Percentiles rank a stretch among this genome's conserved stretches.
phyloP scores from a whole-genome alignment of 2,113 vertebrate species.

The Edolisoma coerulescens region DNA sequence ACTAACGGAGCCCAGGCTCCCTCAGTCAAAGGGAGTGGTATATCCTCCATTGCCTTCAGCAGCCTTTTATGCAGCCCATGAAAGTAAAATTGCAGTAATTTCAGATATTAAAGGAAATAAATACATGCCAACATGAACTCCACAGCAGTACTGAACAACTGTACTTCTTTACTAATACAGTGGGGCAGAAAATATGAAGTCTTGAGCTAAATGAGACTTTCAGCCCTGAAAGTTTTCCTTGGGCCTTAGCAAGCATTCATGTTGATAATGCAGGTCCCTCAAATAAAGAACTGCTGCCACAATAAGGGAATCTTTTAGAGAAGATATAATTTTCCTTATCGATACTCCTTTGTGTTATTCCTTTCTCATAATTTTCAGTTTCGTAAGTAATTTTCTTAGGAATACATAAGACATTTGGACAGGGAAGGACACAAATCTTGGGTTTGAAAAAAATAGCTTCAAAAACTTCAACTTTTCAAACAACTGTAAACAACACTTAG shows the following conservation, averaged over 20 bases:
- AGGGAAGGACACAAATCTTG: not conserved
- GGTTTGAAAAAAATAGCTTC: not conserved
- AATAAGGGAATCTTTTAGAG: not conserved
- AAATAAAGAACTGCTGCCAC: not conserved
- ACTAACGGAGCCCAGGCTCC: not conserved
- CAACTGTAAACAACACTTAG: not conserved
- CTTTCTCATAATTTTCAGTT: not conserved
- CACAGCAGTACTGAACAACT: not conserved
- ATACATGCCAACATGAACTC: not conserved
- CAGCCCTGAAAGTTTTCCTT: not conserved
- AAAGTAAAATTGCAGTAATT: slow-evolving; percentile 6
- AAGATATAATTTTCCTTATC: not conserved
- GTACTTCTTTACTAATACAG: not conserved
- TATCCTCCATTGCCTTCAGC: not conserved
- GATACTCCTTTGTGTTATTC: not conserved
- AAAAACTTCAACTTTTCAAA: not conserved
- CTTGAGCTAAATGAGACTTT: not conserved
- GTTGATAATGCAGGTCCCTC: not conserved
- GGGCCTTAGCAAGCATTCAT: not conserved
- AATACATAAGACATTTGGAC: not conserved
- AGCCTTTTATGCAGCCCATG: not conserved
- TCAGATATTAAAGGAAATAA: slow-evolving; percentile 37
- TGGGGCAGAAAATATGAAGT: not conserved
- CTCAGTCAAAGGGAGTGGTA: not conserved
- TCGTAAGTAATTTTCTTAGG: not conserved